These are phyloP conservation scores for Rhinichthys klamathensis DNA, from an alignment of 2,113 vertebrate species.

Conservation along the genomic window DNA sequence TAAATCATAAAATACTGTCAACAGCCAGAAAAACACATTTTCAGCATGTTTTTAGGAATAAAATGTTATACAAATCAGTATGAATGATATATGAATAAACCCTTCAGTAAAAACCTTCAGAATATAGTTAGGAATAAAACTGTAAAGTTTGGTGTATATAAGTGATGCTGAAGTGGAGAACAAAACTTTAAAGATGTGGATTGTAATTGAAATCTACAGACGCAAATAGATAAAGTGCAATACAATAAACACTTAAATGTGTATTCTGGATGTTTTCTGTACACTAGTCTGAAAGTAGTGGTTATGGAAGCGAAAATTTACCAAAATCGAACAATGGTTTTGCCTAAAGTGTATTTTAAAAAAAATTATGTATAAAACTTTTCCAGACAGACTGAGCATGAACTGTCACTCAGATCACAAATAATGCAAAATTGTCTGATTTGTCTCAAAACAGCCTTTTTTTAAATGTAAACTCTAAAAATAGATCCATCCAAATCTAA, in stretches of 20 bases:
- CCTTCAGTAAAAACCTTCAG: not conserved
- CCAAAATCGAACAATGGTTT: not conserved
- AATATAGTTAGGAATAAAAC: not conserved
- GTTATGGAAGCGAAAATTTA: no score
- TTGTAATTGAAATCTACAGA: not conserved
- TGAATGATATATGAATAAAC: not conserved
- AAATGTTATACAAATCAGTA: not conserved
- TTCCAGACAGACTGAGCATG: not conserved
- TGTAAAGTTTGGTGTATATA: not conserved
- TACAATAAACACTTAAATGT: not conserved
- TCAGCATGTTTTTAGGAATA: not conserved
- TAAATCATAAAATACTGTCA: not conserved
- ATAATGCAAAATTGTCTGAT: not conserved
- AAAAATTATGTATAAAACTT: not conserved
- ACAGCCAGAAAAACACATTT: not conserved
- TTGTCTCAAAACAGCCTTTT: not conserved
- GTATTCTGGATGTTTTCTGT: no score
- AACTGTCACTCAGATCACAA: not conserved
- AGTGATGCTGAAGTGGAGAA: not conserved
- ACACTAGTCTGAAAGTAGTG: no score
- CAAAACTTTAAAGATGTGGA: not conserved
- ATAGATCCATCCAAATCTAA: not conserved
- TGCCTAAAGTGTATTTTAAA: not conserved
- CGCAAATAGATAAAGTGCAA: not conserved
- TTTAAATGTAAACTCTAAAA: not conserved